Evolutionary conservation across 1,140 invertebrate genomes (phyloP).

Genomic region (Ooceraea biroi): DNA sequence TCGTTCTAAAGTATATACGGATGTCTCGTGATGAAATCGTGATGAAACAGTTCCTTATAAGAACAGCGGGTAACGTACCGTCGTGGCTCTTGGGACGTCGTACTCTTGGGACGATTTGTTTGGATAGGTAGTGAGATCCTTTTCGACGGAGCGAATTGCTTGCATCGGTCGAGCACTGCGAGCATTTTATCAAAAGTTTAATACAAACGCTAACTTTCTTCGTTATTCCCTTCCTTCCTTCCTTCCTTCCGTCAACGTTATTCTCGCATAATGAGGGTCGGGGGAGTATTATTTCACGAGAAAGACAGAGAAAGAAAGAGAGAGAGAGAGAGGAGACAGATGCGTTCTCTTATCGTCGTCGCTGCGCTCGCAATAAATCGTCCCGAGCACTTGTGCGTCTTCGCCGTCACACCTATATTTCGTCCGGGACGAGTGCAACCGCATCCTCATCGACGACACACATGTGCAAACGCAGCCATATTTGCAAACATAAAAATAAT

Average conservation of each 20-base stretch:
- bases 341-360: slow-evolving; percentile 71
- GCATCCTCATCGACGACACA: neutral
- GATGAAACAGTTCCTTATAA: slow-evolving; percentile 15
- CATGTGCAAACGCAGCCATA: neutral
- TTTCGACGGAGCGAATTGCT: slow-evolving; percentile 72
- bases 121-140: slow-evolving; percentile 61
- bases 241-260: slow-evolving; percentile 79
- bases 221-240: slow-evolving; percentile 78
- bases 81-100: slow-evolving; percentile 41
- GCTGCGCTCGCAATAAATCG: slow-evolving; percentile 64
- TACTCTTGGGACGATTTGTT: slow-evolving; percentile 61
- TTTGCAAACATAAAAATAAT: slow-evolving; percentile 17
- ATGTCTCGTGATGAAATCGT: slow-evolving; percentile 20
- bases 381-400: slow-evolving; percentile 54
- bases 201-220: slow-evolving; percentile 79
- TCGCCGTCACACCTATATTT: slow-evolving; percentile 23
- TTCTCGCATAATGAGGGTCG: slow-evolving; percentile 79
- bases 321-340: neutral
- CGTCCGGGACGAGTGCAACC: slow-evolving; percentile 17
- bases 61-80: slow-evolving; percentile 26
- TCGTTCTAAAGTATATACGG: neutral
- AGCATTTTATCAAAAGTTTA: slow-evolving; percentile 76
- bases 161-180: slow-evolving; percentile 58
- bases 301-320: too few species aligned
- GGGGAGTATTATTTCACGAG: slow-evolving; percentile 76